Conservation (phyloP, 2,113 vertebrate species). For the Hemicordylus capensis region DNA sequence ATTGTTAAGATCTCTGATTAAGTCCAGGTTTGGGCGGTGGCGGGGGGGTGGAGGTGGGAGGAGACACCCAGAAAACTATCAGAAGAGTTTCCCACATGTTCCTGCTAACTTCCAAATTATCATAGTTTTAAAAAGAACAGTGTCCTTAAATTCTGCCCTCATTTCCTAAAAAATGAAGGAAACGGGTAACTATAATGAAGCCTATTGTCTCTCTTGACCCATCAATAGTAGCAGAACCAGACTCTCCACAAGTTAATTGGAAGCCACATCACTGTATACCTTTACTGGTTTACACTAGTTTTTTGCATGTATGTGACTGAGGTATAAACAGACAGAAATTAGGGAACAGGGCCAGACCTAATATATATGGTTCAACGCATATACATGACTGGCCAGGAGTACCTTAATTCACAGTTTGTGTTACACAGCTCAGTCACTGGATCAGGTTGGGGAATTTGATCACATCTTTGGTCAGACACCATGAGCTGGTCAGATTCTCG, state of each 20-base stretch:
- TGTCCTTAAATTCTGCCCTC: no score
- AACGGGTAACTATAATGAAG: neutral
- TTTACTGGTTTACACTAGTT: no score
- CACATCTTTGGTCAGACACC: constrained; percentile 95
- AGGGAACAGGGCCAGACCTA: neutral
- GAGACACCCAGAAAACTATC: no score
- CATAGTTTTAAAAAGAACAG: no score
- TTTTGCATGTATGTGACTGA: neutral
- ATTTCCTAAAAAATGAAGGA: neutral
- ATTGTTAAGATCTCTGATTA: no score
- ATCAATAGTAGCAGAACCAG: neutral
- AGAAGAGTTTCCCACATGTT: no score
- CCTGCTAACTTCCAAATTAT: no score
- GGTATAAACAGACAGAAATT: fast-evolving
- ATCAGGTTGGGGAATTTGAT: constrained; percentile 81
- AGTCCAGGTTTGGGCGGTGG: no score
- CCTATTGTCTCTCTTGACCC: no score
- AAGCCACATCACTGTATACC: neutral
- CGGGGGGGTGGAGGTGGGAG: no score
- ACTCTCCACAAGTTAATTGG: neutral
- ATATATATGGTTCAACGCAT: neutral
- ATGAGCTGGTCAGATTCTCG: constrained; percentile 90
- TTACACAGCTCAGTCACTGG: constrained; percentile 87
- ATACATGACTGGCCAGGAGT: neutral
- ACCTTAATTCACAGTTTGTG: constrained; percentile 96